Conservation (phyloP, 2,888 invertebrate species). For the Hypomecis punctinalis region DNA sequence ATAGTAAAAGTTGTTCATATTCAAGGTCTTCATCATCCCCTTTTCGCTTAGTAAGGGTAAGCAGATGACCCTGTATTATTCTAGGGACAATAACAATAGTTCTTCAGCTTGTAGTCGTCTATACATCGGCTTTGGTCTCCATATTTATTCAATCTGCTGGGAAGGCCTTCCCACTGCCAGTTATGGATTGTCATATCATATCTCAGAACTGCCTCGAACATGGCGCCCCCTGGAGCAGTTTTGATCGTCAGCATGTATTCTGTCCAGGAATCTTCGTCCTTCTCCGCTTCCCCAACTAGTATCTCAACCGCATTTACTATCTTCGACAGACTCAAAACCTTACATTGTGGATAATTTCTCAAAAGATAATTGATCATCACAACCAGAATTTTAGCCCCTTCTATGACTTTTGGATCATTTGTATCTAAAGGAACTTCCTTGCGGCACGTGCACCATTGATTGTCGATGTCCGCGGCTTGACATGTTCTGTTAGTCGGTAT, state of each 20-base stretch:
- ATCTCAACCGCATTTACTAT: conserved; percentile 88
- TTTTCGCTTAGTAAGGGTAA: no score
- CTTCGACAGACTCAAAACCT: conserved; percentile 84
- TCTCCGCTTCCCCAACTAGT: conserved; percentile 65
- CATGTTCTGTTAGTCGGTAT: conserved; percentile 91
- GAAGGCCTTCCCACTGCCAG: conserved; percentile 87
- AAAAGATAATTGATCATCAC: conserved; percentile 87
- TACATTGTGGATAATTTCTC: conserved; percentile 86
- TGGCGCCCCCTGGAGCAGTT: conserved; percentile 87
- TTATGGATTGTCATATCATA: conserved; percentile 43
- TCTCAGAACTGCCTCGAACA: conserved; percentile 92
- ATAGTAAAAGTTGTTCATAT: no score
- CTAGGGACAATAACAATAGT: conserved; percentile 89
- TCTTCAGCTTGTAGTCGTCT: conserved; percentile 89
- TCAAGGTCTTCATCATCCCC: no score
- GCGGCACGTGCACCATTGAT: conserved; percentile 96
- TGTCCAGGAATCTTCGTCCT: conserved; percentile 72
- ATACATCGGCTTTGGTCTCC: conserved; percentile 92
- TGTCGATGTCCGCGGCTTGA: conserved; percentile 89
- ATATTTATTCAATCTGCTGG: conserved; percentile 91
- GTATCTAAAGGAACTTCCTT: conserved; percentile 84
- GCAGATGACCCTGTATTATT: no score
- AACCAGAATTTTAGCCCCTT: conserved; percentile 87
- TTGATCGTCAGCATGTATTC: conserved; percentile 87
- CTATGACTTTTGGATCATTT: conserved; percentile 80